phyloP scores from a whole-genome alignment of 2,888 invertebrate species.

The Zaprionus lineosus region DNA sequence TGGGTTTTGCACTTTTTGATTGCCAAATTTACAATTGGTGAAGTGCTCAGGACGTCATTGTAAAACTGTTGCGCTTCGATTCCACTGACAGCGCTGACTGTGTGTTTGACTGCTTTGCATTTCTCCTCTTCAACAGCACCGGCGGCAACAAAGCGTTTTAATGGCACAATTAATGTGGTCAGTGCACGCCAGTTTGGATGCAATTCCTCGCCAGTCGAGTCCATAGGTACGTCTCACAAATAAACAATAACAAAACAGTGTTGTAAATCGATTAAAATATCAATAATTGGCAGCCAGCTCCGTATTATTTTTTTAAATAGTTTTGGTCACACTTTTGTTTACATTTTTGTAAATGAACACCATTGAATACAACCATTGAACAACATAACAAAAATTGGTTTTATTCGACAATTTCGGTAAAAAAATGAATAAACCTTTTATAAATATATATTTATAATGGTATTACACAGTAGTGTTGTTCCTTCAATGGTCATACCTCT shows the following conservation, averaged over 20 bases:
- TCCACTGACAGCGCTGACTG: constrained; percentile 53
- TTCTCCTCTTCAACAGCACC: constrained; percentile 33
- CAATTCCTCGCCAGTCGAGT: constrained; percentile 62
- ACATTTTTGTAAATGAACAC: no score
- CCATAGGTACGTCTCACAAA: constrained; percentile 45
- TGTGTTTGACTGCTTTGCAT: constrained; percentile 29
- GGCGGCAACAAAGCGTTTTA: constrained; percentile 79
- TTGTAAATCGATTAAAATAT: neutral
- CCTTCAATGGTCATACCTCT: no score
- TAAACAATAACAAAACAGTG: constrained; percentile 29
- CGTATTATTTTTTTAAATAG: neutral
- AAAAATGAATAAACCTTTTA: no score
- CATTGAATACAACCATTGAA: neutral
- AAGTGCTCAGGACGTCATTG: constrained; percentile 65
- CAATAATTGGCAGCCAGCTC: neutral
- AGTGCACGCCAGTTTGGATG: constrained; percentile 82
- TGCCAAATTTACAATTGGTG: constrained; percentile 15
- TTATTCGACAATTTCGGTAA: no score
- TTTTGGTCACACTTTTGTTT: constrained; percentile 8
- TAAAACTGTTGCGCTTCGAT: constrained; percentile 76
- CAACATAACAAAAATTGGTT: no score
- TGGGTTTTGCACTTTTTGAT: neutral
- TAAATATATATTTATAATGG: no score
- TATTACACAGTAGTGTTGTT: no score
- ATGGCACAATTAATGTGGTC: constrained; percentile 77